phyloP scores from a whole-genome alignment of 2,797 vertebrate genomes.

The Pangasius larnaudii region DNA sequence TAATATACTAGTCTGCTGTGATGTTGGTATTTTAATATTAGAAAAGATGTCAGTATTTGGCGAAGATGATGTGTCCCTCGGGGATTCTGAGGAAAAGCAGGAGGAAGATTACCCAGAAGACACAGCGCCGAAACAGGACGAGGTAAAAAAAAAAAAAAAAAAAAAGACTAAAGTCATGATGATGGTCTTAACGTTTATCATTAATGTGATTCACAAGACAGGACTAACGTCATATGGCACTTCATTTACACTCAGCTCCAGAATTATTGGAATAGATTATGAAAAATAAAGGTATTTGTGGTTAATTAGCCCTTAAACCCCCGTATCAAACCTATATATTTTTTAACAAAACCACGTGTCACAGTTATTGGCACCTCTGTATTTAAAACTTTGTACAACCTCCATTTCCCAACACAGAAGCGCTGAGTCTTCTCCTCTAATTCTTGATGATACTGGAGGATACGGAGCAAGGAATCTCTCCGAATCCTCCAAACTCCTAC shows the following conservation, averaged over 20 bases:
- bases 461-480: neutral
- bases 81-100: slow-evolving; percentile 49
- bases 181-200: neutral
- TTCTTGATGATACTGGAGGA: neutral
- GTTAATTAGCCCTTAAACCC: neutral
- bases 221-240: neutral
- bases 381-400: neutral
- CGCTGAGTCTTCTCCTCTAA: too few relatives aligned
- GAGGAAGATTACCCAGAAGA: slow-evolving; percentile 30
- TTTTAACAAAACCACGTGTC: neutral
- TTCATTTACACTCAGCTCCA: neutral
- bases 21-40: neutral
- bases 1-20: neutral
- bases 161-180: neutral
- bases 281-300: neutral
- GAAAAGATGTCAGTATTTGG: slow-evolving; percentile 55
- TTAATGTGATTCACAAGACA: neutral
- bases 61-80: slow-evolving; percentile 56
- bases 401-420: too few relatives aligned
- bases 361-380: neutral
- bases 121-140: slow-evolving; percentile 26
- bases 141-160: slow-evolving; percentile 35
- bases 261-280: neutral
- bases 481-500: neutral
- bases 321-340: neutral